phyloP scores from a whole-genome alignment of 2,113 vertebrate species.

The Helogale parvula region DNA sequence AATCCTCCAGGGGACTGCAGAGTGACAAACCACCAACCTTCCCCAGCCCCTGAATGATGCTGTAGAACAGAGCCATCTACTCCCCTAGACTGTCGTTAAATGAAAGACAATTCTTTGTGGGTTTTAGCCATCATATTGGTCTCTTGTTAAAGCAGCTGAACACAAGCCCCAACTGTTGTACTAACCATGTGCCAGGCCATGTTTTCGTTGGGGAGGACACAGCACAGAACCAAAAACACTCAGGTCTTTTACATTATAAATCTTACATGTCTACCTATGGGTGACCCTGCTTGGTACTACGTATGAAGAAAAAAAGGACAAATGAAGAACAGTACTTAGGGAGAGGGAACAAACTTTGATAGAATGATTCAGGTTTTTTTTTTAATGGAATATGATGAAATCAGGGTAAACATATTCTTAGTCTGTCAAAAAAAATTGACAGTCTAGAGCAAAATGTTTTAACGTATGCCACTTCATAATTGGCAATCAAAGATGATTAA shows the following conservation, averaged over 20 bases:
- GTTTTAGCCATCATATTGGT: not conserved
- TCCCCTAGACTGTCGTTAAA: not conserved
- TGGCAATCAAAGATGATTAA: constrained; percentile 25
- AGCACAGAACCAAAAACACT: not conserved
- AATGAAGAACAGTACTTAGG: not conserved
- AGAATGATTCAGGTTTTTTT: not conserved
- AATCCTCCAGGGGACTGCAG: not conserved
- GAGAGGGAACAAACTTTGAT: not conserved
- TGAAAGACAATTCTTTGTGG: not conserved
- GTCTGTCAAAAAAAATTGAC: not conserved
- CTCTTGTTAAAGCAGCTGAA: not conserved
- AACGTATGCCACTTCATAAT: not conserved
- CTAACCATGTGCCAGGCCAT: not conserved
- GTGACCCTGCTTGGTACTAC: not conserved
- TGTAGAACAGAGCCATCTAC: not conserved
- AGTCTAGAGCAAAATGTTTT: not conserved
- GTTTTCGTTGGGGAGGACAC: not conserved
- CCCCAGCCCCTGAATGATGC: not conserved
- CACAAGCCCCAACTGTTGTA: not conserved
- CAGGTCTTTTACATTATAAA: not conserved
- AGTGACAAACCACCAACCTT: not conserved
- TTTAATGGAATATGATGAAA: not conserved
- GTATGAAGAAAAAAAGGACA: not conserved
- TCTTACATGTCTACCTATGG: not conserved
- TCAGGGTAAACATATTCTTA: not conserved